Base-by-base conservation (phyloP, 2,113 vertebrate genomes). In the Urocynchramus pylzowi region DNA sequence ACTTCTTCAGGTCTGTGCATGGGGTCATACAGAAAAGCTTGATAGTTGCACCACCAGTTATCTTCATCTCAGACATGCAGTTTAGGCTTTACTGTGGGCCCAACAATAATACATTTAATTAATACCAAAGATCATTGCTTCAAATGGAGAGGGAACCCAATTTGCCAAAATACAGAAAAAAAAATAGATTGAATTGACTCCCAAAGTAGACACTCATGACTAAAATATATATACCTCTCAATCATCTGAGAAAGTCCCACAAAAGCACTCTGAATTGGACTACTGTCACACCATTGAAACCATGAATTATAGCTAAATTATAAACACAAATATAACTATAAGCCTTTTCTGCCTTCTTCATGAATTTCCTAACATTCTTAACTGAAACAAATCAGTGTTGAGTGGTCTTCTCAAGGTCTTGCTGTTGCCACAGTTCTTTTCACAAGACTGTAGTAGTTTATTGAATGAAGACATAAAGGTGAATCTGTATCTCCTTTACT, bases 331-430 rank as follows among this genome's bases (percentile, higher is more conserved):
- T 61, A 9, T 31, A 60, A 33, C 14, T 56, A 20, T 8, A 54
- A 56, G 28, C 14, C 4, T 63, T 14, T 77, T 39, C 11, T 20
- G 4, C 14, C 30, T 23, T 57, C 20, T 39, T 53, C 4, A 2
- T 5, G 12, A 18, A 7, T 21, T 67, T 78, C 41, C 13, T 14
- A 42, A 52, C 14, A 5, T 42, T 60, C 37, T 56, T 49, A 56
- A 44, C 26, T 3, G 0, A 19, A 64, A 33, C 10, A 47, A 17
- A 37, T 21, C 37, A n/a, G 44, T 2, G 1, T 0, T 3, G 19
- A 50, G 18, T 0, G 3, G 27, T 16, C 53, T 75, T 37, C 49
- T 73, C 10, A 15, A 13, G 17, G 13, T 41, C 47, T 56, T 10
- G 14, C 45, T 76, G 39, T 64, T 15, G 24, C n/a, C 2, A 1